phyloP scores from a whole-genome alignment of 2,888 invertebrate species.

The Plebejus anna region DNA sequence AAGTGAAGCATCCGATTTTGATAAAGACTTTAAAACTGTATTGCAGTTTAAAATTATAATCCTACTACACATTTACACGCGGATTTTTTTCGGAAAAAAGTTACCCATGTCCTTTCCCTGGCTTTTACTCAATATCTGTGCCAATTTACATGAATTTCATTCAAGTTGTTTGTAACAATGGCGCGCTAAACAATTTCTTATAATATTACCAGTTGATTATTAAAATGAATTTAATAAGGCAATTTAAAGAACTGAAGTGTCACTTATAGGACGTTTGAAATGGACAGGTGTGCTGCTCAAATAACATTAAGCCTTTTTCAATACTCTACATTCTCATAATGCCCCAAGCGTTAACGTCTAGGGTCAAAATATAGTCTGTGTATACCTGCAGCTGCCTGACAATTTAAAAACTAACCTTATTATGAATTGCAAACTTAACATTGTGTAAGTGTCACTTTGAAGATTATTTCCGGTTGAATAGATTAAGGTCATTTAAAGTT shows the following conservation, averaged over 20 bases:
- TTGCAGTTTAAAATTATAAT: too few species aligned
- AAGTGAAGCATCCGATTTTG: too few species aligned
- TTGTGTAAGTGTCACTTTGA: neutral
- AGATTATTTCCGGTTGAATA: neutral
- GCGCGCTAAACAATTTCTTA: too few species aligned
- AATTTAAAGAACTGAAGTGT: neutral
- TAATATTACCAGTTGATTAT: neutral
- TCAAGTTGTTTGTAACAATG: too few species aligned
- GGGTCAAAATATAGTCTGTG: neutral
- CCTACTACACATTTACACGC: too few species aligned
- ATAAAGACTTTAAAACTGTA: too few species aligned
- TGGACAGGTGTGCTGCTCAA: neutral
- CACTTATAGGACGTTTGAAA: neutral
- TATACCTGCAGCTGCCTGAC: conserved; percentile 2
- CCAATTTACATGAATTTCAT: too few species aligned
- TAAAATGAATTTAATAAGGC: neutral
- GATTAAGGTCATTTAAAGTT: neutral
- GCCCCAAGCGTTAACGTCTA: neutral
- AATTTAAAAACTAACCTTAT: neutral
- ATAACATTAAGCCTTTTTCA: neutral
- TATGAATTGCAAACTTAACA: neutral
- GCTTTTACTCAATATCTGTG: too few species aligned
- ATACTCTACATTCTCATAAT: conserved; percentile 4
- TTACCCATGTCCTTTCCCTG: too few species aligned
- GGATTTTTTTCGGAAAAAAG: too few species aligned